Evolutionary conservation across 2,888 invertebrate species (phyloP), one percentile per base, ranked within the genome.

Genomic region (Chouioia cunea): DNA sequence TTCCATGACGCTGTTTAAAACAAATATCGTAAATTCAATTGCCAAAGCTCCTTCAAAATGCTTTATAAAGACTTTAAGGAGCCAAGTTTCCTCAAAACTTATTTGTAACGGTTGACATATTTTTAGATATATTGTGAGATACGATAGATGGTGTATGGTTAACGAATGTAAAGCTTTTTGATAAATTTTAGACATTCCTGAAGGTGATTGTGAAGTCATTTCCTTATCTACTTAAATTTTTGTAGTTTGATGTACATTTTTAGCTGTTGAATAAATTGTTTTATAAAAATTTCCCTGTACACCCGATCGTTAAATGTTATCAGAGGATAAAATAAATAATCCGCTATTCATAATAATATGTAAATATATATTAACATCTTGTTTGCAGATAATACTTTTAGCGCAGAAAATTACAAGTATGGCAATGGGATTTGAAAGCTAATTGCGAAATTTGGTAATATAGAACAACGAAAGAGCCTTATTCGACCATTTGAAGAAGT

Each of bases 401-500:
- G 65, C 79, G 76, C 79, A 78, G 12, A 77, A 81, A 80, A 79
- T 79, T 80, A 81, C 77, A 80, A 78, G 79, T 80, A 81, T 77
- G 79, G 77, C 79, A 75, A 76, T 79, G 74, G 73, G 64, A 75
- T 62, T 77, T 73, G 73, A 48, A 75, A 73, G 72, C 56, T 68
- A 65, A 71, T 68, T 60, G 64, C 66, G 43, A 68, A 4, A 50
- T 70, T 71, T 64, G 56, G 56, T 66, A 16, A 43, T 69, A 47
- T 48, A 65, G 44, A 68, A 2, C 23, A 64, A 36, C 14, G 44
- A 50, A 62, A 64, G 52, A 48, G 2, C 58, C 46, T 87, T 89
- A 92, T 85, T 93, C 93, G 50, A 91, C 91, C 93, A 97, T 95
- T 84, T 95, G 93, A 54, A 98, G 89, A 67, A 98, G 88, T 0